phyloP scores from a whole-genome alignment of 2,113 vertebrate genomes.

The Spermophilus dauricus region DNA sequence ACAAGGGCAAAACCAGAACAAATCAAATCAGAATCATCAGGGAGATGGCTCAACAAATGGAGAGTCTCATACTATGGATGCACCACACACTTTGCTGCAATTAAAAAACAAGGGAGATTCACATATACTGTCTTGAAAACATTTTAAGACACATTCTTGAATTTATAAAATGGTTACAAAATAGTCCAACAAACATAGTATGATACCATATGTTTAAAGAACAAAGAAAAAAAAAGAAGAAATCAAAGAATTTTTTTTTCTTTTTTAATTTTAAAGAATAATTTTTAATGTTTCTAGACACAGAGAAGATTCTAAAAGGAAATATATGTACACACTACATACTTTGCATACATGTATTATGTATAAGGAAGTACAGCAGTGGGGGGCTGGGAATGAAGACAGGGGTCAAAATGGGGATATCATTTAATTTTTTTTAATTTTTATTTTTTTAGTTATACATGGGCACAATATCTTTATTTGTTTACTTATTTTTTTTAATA shows the following conservation, averaged over 20 bases:
- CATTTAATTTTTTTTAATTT: conserved; percentile 2
- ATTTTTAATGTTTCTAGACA: neutral
- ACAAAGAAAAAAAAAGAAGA: neutral
- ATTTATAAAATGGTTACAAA: conserved; percentile 41
- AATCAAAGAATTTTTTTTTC: neutral
- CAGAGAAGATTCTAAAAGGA: conserved; percentile 36
- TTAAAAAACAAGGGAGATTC: neutral
- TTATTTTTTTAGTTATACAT: neutral
- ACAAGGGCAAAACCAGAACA: neutral
- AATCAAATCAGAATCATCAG: neutral
- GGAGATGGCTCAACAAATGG: neutral
- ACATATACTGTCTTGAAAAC: neutral
- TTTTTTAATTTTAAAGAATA: no score
- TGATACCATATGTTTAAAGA: neutral
- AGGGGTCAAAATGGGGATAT: neutral
- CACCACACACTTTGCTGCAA: neutral
- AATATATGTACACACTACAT: neutral
- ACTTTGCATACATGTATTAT: neutral
- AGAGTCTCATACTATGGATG: neutral
- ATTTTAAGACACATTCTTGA: neutral
- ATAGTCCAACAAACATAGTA: neutral
- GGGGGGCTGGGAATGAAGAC: neutral
- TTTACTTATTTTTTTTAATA: no score
- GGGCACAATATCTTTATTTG: no score
- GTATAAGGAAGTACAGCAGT: neutral